Evolutionary conservation across 1,140 invertebrate species (phyloP), one percentile per base, ranked within the genome.

Genomic region (Bombyx mandarina): DNA sequence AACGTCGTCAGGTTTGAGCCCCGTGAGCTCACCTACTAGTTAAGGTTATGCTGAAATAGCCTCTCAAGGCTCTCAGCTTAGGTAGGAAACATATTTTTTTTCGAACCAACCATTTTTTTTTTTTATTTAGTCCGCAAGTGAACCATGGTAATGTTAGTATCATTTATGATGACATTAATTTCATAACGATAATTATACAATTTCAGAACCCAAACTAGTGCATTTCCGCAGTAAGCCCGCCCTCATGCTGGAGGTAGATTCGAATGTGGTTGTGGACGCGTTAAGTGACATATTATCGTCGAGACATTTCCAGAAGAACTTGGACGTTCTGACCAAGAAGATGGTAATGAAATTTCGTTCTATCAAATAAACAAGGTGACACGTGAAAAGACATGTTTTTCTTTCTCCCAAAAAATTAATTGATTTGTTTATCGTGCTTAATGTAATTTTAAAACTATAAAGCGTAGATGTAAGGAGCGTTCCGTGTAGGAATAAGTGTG

Each of bases 171-270:
- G 10, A 7, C 45, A 7, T 8, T 45, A 45, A 8, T 8, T 45
- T 8, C 1, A 10, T 12, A 47, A 10, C 6, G n/a, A 47, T 1
- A 47, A 47, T 47, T 9, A 8, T 58, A 45, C 50, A 56, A 43
- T 75, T 76, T n/a, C 66, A 79, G 77, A 69, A 35, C 71, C 77
- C 45, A 63, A 71, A 63, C 52, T 72, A n/a, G 60, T 77, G n/a
- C 58, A 72, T 18, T 75, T 79, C n/a, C 62, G 61, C 7, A 66
- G 58, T 7, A 68, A 72, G 26, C 71, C 71, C 0, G 73, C 77
- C 0, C 45, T 76, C 7, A 60, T 77, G 52, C 64, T 72, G 8
- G 69, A 78, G 52, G 22, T 80, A 1, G 65, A 71, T 7, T 60
- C 65, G 0, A 60, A 67, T 7, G 60, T 62, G 2, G 54, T 79